A percentile compares a stretch with the other conserved stretches of the same genome.
Conservation (phyloP, 2,888 invertebrate species). For the Drosophila lutescens region DNA sequence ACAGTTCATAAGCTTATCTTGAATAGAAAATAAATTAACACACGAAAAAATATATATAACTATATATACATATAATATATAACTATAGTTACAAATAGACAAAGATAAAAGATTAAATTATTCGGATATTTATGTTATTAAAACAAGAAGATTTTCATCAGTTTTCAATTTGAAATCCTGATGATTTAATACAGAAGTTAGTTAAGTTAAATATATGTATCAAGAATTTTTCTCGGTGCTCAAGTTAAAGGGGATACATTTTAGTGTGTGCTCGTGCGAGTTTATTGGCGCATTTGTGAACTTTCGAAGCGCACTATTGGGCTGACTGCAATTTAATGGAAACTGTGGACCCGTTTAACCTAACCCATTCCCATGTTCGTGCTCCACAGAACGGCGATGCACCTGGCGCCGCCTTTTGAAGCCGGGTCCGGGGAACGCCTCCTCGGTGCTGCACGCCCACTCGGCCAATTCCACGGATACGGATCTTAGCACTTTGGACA, state of each 20-base stretch:
- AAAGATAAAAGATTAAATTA: too few species aligned
- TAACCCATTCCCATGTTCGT: constrained; percentile 4
- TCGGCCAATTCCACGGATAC: constrained; percentile 93
- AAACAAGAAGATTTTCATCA: background rate
- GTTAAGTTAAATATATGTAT: too few species aligned
- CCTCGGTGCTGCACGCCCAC: constrained; percentile 88
- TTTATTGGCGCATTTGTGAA: constrained; percentile 63
- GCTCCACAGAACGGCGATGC: constrained; percentile 88
- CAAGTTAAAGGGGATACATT: background rate
- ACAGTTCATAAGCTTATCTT: too few species aligned
- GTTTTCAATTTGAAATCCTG: background rate
- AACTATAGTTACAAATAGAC: too few species aligned
- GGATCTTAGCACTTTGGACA: constrained; percentile 92
- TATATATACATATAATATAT: too few species aligned
- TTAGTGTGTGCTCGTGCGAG: constrained; percentile 39
- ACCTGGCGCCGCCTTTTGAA: constrained; percentile 91
- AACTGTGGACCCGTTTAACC: constrained; percentile 1
- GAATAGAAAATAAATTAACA: too few species aligned
- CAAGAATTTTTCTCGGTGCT: background rate
- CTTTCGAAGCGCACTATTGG: constrained; percentile 30
- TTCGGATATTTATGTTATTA: too few species aligned
- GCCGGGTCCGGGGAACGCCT: constrained; percentile 72
- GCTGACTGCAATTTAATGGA: constrained; percentile 36
- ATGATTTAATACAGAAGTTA: too few species aligned
- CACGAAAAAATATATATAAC: too few species aligned